A percentile compares a stretch with the other conserved stretches of the same genome.
phyloP scores from a whole-genome alignment of 2,113 vertebrate species.

The Odocoileus hemionus region DNA sequence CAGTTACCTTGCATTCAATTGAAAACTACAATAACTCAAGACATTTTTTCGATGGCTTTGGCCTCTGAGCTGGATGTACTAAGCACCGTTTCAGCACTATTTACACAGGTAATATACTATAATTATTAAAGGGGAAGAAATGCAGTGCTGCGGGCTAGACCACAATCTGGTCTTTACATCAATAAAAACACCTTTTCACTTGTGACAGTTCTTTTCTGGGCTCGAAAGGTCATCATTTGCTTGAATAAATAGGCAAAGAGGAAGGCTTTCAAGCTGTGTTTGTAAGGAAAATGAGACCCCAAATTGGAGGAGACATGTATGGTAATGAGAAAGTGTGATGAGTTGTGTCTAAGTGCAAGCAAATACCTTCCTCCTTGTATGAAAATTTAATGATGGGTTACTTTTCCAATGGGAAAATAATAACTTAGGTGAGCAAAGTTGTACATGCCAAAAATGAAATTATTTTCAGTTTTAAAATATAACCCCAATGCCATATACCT shows the following conservation, averaged over 20 bases:
- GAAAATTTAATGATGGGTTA: conserved; percentile 62
- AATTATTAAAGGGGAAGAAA: conserved; percentile 46
- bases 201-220: conserved; percentile 40
- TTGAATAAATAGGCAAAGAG: conserved; percentile 12
- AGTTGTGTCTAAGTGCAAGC: conserved; percentile 4
- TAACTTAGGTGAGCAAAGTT: conserved; percentile 47
- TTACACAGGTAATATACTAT: conserved; percentile 38
- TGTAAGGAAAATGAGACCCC: conserved; percentile 44
- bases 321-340: conserved; percentile 29
- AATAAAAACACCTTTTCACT: conserved; percentile 45
- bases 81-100: conserved; percentile 8
- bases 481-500: not conserved
- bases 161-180: conserved; percentile 13
- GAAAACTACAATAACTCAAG: conserved; percentile 10
- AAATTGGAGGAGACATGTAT: conserved; percentile 30
- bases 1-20: not conserved
- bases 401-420: conserved; percentile 54
- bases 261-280: conserved; percentile 26
- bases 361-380: not conserved
- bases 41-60: conserved; percentile 8
- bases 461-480: conserved; percentile 58
- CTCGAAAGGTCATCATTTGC: conserved; percentile 56
- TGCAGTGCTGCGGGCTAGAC: conserved; percentile 10
- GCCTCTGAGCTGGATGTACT: not conserved
- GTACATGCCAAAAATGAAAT: conserved; percentile 51